These are phyloP conservation scores for Orbicella faveolata DNA, from an alignment of 64 coral and sea anemone species.

Conservation along the genomic window DNA sequence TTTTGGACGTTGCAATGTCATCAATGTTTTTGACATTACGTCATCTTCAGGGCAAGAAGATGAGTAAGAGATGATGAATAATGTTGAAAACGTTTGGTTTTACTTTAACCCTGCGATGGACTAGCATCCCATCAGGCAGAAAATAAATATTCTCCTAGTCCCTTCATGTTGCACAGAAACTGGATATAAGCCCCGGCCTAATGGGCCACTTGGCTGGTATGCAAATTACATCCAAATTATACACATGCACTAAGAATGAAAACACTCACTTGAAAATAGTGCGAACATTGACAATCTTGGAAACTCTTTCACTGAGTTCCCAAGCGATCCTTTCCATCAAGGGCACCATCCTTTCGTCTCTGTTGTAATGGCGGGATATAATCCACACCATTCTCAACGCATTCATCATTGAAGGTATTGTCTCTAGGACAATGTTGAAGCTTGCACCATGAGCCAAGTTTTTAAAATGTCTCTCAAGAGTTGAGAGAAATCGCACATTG, in stretches of 20 bases:
- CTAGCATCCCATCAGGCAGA: too few relatives aligned
- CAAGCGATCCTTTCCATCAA: slow-evolving; percentile 99
- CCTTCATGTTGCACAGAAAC: too few relatives aligned
- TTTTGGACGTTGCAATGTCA: too few relatives aligned
- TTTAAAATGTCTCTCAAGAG: slow-evolving; percentile 97
- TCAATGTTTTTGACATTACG: too few relatives aligned
- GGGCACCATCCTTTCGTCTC: slow-evolving; percentile 99
- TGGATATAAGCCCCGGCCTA: too few relatives aligned
- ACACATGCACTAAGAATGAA: background rate
- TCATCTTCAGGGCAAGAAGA: too few relatives aligned
- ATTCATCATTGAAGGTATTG: slow-evolving; percentile 99
- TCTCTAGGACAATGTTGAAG: slow-evolving; percentile 95
- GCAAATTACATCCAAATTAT: background rate
- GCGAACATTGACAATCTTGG: slow-evolving; percentile 89
- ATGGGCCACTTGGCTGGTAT: too few relatives aligned
- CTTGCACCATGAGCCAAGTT: slow-evolving; percentile 94
- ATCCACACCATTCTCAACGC: slow-evolving; percentile 99
- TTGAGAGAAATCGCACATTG: slow-evolving; percentile 95
- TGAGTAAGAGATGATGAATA: too few relatives aligned
- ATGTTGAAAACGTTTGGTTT: too few relatives aligned
- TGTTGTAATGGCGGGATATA: slow-evolving; percentile 97
- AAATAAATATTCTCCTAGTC: too few relatives aligned
- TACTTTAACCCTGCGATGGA: too few relatives aligned
- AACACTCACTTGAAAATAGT: slow-evolving; percentile 93
- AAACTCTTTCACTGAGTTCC: slow-evolving; percentile 94